Base-by-base conservation (phyloP, 2,888 invertebrate species). In the Stegophylla sp. region DNA sequence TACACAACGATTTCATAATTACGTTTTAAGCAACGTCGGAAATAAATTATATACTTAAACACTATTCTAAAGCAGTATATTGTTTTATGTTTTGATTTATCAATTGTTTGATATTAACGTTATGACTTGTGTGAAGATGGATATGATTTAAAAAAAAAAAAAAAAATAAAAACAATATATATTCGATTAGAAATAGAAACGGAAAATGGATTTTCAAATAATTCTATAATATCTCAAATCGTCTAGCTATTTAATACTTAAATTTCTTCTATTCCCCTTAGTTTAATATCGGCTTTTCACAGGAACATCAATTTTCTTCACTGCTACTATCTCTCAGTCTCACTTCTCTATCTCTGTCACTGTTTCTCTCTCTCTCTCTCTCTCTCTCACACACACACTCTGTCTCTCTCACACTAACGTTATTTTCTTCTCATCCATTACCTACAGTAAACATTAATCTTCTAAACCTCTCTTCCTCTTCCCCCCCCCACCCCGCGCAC, bases 391-490 rank as follows among this genome's bases (percentile, higher is more conserved):
- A 10, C 20, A 10, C 20, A 0, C 12, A 10, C 20, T 23, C 23
- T 20, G 15, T 56, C n/a, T 53, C 20, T 59, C 59, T 59, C 13
- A n/a, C 26, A 13, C 56, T 23, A 43, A 72, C 20, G 41, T 59
- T 72, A 72, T 59, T 59, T 72, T 15, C 12, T 59, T 72, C 59
- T 72, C 72, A 43, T 72, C 72, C 72, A 72, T 72, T 72, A 72
- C 72, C 43, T 72, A 72, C 72, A 23, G 59, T 43, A 72, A 72
- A 59, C 56, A 72, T 59, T 72, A 72, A 72, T 72, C 71, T 72
- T 72, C 26, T 61, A 23, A 23, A 61, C 26, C 28, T 17, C 23
- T 72, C 41, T 41, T 20, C 53, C 71, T 53, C 20, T 20, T n/a
- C n/a, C n/a, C n/a, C n/a, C n/a, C n/a, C n/a, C n/a, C n/a, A n/a